Base-by-base conservation (phyloP, 2,888 invertebrate genomes). In the Tubulanus polymorphus region DNA sequence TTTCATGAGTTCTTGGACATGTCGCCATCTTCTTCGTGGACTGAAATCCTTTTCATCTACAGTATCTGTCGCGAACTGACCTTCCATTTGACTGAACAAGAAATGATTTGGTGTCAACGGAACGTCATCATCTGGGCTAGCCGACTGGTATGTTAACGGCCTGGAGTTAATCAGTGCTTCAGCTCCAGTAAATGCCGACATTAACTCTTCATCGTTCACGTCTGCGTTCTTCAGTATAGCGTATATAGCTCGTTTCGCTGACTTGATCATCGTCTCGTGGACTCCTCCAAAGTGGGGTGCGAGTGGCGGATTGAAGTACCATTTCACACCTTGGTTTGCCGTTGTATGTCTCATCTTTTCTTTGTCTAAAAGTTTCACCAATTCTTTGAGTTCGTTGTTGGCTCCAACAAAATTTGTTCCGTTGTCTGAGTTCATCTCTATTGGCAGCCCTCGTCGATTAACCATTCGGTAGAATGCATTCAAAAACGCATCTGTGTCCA, bases 381-480 rank as follows among this genome's bases (percentile, higher is more conserved):
- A 35, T 28, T 53, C 45, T 25, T 53, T 46, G 12, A 54, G 45
- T 30, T 59, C 59, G 8, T 50, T 28, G 12, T 54, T 48, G 8
- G 59, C 60, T 3, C 20, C 61, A 5, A 60, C 55, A 51, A 62
- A 59, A 47, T 60, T 61, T 37, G 63, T 58, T 10, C 60, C 57
- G 53, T 63, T 60, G 51, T 62, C 59, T 1, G 55, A 57, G 2
- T 49, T 27, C 6, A 62, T 47, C 10, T 54, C 35, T 18, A 18
- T 48, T 45, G 61, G 59, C 15, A 57, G 12, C 8, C 62, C 61
- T 54, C 62, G 37, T 5, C 60, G n/a, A 51, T 49, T 59, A 8
- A 52, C 49, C 54, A 63, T 54, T 5, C 55, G 15, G 35, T 49
- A 53, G 32, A 63, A 60, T 10, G 63, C 56, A n/a, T 61, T 61